phyloP scores from a whole-genome alignment of 1,140 invertebrate species.

The Drosophila murphyi region DNA sequence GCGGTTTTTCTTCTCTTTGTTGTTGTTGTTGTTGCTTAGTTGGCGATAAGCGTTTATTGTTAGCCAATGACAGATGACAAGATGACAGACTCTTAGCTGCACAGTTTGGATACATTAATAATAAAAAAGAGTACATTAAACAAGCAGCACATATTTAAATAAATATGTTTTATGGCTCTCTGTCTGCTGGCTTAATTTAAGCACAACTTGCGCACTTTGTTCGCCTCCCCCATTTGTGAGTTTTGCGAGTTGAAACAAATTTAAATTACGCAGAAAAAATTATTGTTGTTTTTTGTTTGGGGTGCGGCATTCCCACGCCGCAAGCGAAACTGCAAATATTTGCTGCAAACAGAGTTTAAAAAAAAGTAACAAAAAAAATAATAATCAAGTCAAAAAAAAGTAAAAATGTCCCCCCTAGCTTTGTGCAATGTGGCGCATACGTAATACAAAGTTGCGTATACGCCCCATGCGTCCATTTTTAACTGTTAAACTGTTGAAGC shows the following conservation, averaged over 20 bases:
- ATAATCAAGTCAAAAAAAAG: no score
- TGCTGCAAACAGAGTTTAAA: conserved; percentile 34
- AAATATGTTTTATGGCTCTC: conserved; percentile 16
- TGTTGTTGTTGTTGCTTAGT: conserved; percentile 23
- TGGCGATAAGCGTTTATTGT: conserved; percentile 17
- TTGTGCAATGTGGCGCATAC: conserved; percentile 40
- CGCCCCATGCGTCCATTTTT: conserved; percentile 48
- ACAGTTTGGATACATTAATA: neutral
- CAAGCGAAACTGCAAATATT: conserved; percentile 59
- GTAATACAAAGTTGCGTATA: conserved; percentile 46
- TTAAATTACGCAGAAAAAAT: conserved; percentile 52
- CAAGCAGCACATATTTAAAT: conserved; percentile 8
- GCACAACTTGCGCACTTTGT: conserved; percentile 36
- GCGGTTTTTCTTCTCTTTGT: conserved; percentile 24
- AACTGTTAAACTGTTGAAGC: neutral
- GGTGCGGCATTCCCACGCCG: conserved; percentile 72
- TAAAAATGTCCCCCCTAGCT: neutral
- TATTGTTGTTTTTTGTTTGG: conserved; percentile 41
- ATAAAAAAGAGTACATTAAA: conserved; percentile 24
- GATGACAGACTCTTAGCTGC: conserved; percentile 1
- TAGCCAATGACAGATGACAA: conserved; percentile 1
- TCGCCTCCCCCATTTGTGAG: conserved; percentile 1
- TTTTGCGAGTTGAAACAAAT: conserved; percentile 64
- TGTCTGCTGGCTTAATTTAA: conserved; percentile 70
- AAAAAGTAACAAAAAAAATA: neutral